Evolutionary conservation across 2,113 vertebrate species (phyloP).

Genomic region (Amia ocellicauda): DNA sequence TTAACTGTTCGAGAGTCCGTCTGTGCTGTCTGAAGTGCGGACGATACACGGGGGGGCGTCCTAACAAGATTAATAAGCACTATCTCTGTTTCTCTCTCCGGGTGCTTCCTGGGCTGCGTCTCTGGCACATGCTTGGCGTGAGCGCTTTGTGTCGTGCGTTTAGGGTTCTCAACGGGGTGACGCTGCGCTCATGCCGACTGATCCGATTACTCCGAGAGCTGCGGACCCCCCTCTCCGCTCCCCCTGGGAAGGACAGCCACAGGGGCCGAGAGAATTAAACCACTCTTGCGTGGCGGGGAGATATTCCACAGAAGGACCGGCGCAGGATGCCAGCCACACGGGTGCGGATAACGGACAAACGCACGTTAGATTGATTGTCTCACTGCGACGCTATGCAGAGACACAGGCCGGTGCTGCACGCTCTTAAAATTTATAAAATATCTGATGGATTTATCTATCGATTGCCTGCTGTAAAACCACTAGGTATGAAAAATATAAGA

Average conservation of each 20-base stretch:
- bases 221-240: conserved; percentile 51
- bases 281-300: conserved; percentile 45
- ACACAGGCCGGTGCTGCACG: conserved; percentile 34
- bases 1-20: no score
- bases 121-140: conserved; percentile 45
- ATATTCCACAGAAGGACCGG: conserved; percentile 43
- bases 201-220: conserved; percentile 67
- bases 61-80: conserved; percentile 25
- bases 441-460: no score
- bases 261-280: conserved; percentile 47
- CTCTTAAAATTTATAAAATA: conserved; percentile 29
- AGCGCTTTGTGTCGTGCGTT: conserved; percentile 49
- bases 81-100: conserved; percentile 34
- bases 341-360: conserved; percentile 40
- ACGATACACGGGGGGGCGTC: conserved; percentile 14
- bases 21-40: not conserved
- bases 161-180: conserved; percentile 56
- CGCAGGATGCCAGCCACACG: conserved; percentile 50
- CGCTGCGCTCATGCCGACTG: conserved; percentile 60
- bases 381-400: conserved; percentile 53
- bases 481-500: conserved; percentile 32
- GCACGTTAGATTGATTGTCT: conserved; percentile 64
- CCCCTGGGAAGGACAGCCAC: conserved; percentile 55
- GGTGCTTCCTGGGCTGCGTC: conserved; percentile 33
- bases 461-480: conserved; percentile 27